Evolutionary conservation across 2,888 invertebrate genomes (phyloP).

Genomic region (Drosophila niveifrons): DNA sequence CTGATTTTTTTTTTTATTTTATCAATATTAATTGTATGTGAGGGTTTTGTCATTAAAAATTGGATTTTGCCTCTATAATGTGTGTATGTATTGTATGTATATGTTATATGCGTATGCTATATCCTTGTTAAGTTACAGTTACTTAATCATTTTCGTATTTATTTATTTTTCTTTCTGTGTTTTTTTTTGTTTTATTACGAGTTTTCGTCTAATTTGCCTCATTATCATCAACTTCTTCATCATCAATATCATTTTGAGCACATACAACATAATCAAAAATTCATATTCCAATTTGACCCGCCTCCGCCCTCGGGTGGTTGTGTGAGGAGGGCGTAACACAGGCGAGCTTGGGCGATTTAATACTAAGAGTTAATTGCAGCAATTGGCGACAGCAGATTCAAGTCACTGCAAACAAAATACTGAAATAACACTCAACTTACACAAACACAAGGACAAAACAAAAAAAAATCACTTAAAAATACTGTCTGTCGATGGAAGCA

Average conservation of each 20-base stretch:
- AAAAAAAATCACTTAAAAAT: slow-evolving; percentile 4
- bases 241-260: slow-evolving; percentile 43
- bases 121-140: slow-evolving; percentile 69
- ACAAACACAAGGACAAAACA: not conserved
- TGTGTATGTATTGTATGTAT: slow-evolving; percentile 45
- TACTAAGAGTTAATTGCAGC: slow-evolving; percentile 44
- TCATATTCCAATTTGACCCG: slow-evolving; percentile 36
- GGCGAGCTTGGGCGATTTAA: slow-evolving; percentile 25
- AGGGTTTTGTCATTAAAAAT: slow-evolving; percentile 58
- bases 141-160: slow-evolving; percentile 41
- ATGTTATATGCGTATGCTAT: slow-evolving; percentile 58
- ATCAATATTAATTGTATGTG: slow-evolving; percentile 47
- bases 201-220: slow-evolving; percentile 10
- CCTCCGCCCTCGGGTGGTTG: not conserved
- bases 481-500: slow-evolving; percentile 5
- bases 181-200: not conserved
- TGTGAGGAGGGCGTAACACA: not conserved
- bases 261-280: slow-evolving; percentile 42
- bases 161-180: slow-evolving; percentile 28
- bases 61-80: slow-evolving; percentile 55
- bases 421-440: slow-evolving; percentile 14
- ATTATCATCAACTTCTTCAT: slow-evolving; percentile 3
- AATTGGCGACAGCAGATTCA: slow-evolving; percentile 7
- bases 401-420: slow-evolving; percentile 12
- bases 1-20: not conserved